Evolutionary conservation across 1,140 invertebrate species (phyloP).

Genomic region (Sinella curviseta): DNA sequence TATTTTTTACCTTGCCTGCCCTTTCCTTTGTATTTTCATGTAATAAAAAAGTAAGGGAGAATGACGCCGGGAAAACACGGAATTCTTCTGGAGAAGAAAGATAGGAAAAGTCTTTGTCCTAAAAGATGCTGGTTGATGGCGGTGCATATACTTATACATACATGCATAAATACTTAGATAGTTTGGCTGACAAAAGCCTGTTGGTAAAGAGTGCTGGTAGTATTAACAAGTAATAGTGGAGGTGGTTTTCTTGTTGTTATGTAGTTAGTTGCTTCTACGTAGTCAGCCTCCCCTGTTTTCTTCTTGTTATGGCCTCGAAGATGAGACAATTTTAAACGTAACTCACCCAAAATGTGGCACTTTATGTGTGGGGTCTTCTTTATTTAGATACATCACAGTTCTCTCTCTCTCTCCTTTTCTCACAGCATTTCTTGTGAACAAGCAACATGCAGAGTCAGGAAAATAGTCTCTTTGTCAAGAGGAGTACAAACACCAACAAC

Average conservation of each 20-base stretch:
- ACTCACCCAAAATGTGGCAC: constrained; percentile 19
- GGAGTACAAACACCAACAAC: too few species aligned
- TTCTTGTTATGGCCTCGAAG: neutral
- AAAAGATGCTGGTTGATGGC: too few species aligned
- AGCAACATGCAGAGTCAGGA: neutral
- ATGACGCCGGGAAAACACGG: neutral
- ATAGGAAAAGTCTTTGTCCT: too few species aligned
- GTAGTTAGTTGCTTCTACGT: too few species aligned
- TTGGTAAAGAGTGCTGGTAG: too few species aligned
- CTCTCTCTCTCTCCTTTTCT: neutral
- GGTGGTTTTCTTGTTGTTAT: too few species aligned
- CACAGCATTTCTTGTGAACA: neutral
- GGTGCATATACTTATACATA: too few species aligned
- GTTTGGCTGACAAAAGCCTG: too few species aligned
- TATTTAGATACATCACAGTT: constrained; percentile 22
- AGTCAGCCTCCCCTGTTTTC: too few species aligned
- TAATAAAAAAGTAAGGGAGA: neutral
- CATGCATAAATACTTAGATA: too few species aligned
- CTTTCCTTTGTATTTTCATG: neutral
- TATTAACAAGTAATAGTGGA: too few species aligned
- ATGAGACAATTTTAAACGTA: constrained; percentile 26
- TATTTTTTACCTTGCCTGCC: neutral
- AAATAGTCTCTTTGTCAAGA: neutral
- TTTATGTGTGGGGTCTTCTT: constrained; percentile 9
- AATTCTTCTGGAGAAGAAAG: neutral